Evolutionary conservation across 2,113 vertebrate genomes (phyloP).

Genomic region (Leuciscus idus): DNA sequence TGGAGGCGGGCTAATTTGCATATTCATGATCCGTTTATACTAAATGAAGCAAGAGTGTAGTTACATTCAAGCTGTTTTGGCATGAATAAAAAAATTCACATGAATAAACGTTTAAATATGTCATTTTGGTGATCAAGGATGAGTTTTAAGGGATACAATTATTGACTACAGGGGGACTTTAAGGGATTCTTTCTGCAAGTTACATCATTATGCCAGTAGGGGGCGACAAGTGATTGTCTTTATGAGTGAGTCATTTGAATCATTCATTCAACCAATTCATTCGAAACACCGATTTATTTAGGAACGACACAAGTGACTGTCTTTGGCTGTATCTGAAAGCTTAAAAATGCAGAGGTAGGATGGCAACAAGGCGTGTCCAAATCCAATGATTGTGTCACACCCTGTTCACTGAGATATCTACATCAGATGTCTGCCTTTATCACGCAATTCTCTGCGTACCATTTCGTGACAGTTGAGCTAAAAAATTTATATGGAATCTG

Average conservation of each 20-base stretch:
- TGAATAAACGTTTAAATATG: too few relatives aligned
- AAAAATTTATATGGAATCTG: background rate
- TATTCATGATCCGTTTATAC: too few relatives aligned
- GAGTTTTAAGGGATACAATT: too few relatives aligned
- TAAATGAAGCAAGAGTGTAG: too few relatives aligned
- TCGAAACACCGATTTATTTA: background rate
- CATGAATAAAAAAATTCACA: too few relatives aligned
- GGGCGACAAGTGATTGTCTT: background rate
- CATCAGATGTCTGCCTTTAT: too few relatives aligned
- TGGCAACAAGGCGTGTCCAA: background rate
- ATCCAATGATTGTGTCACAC: background rate
- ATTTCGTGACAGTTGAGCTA: too few relatives aligned
- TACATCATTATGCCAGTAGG: background rate
- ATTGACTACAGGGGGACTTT: background rate
- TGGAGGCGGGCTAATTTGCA: too few relatives aligned
- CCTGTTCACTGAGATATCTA: background rate
- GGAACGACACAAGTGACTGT: background rate
- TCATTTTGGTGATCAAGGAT: too few relatives aligned
- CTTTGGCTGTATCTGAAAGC: background rate
- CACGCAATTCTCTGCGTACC: background rate
- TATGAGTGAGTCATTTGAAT: background rate
- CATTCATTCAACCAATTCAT: background rate
- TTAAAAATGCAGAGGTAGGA: background rate
- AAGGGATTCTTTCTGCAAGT: background rate
- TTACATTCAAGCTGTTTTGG: too few relatives aligned